These are phyloP conservation scores for Gallinago paraguaiae DNA, from an alignment of 2,113 vertebrate species.

Conservation along the genomic window DNA sequence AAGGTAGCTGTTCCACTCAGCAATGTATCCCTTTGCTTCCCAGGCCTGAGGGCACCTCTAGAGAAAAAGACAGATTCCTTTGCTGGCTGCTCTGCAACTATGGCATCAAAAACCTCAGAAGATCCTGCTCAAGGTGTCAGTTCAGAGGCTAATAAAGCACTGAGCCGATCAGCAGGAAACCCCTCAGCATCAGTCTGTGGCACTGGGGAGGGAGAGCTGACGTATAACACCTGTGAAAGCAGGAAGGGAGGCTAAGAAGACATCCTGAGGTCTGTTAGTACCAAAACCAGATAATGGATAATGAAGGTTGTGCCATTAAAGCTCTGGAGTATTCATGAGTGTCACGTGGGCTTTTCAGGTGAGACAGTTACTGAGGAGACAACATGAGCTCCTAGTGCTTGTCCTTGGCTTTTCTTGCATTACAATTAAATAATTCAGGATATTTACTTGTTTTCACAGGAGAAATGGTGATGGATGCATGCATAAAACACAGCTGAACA, in stretches of 20 bases:
- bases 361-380: background rate
- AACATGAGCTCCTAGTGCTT: background rate
- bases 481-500: background rate
- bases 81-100: background rate
- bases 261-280: background rate
- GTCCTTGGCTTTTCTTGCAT: background rate
- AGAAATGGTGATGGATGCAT: background rate
- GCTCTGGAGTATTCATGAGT: background rate
- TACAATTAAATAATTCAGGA: background rate
- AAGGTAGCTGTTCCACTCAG: background rate
- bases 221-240: background rate
- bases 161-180: background rate
- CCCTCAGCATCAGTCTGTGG: background rate
- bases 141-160: background rate
- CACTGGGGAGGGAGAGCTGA: background rate
- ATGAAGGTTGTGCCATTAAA: background rate
- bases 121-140: too few relatives aligned
- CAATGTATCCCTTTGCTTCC: background rate
- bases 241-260: background rate
- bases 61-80: background rate
- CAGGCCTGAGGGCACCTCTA: background rate
- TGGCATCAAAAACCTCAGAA: background rate
- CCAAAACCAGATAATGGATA: background rate
- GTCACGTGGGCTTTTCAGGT: background rate
- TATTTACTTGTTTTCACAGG: background rate